Conservation (phyloP, 2,113 vertebrate species). For the Scomber scombrus region DNA sequence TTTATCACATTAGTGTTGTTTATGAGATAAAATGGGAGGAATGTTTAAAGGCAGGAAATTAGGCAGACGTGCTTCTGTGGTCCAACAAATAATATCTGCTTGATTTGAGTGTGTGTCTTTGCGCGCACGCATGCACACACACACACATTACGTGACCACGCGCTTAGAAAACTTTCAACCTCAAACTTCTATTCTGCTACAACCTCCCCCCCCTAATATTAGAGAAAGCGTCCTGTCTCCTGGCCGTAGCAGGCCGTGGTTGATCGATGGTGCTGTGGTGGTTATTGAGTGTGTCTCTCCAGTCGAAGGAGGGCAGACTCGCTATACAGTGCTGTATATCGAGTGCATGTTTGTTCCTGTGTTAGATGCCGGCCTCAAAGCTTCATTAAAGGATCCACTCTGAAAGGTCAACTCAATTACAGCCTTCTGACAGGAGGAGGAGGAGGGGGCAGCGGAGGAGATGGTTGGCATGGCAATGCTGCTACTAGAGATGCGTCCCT, state of each 20-base stretch:
- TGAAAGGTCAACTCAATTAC: conserved; percentile 91
- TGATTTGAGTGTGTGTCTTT: conserved; percentile 38
- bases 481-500: conserved; percentile 77
- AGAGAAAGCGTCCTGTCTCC: conserved; percentile 57
- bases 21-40: conserved; percentile 14
- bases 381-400: conserved; percentile 87
- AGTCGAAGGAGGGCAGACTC: conserved; percentile 72
- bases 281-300: conserved; percentile 77
- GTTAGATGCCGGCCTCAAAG: conserved; percentile 78
- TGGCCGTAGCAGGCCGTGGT: conserved; percentile 38
- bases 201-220: conserved; percentile 48
- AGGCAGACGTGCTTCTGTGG: conserved; percentile 51
- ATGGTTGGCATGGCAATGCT: conserved; percentile 84
- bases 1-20: conserved; percentile 13
- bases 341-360: conserved; percentile 81
- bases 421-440: conserved; percentile 80
- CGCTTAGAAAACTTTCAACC: conserved; percentile 30
- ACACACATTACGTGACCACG: conserved; percentile 1
- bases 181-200: conserved; percentile 54
- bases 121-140: conserved; percentile 25
- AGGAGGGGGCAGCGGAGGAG: conserved; percentile 44
- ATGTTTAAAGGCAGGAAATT: conserved; percentile 70
- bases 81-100: conserved; percentile 47
- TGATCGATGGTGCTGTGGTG: conserved; percentile 75
- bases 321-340: conserved; percentile 78